Base-by-base conservation (phyloP, 1,140 invertebrate genomes). In the Drosophila sproati region DNA sequence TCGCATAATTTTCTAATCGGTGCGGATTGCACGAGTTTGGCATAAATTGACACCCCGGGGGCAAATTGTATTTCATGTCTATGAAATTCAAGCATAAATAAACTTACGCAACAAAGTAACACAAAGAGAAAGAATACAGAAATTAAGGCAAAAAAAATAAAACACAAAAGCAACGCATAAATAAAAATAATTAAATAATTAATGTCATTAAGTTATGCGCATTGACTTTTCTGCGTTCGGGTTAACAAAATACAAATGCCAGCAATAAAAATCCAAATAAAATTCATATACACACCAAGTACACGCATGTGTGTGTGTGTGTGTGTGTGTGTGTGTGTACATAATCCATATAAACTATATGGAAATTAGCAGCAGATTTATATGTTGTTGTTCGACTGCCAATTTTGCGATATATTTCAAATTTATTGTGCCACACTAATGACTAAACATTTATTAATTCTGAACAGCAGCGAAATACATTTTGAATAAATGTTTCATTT, bases 131-230 rank as follows among this genome's bases (percentile, higher is more conserved):
- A 0, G 1, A 12, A 41, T 28, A 37, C 51, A 48, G 8, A 54
- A 34, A 47, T 12, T 12, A 52, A 34, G 50, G 35, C 4, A 31
- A 60, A 74, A 66, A 29, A 47, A 47, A 34, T 50, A 66, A 47
- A 29, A 73, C 34, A 70, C n/a, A 48, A 70, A 73, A 77, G 20
- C 20, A 48, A 56, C 60, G 85, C 72, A 88, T 89, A 88, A 88
- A 89, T 85, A 81, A 78, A 83, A 88, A 88, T 85, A 89, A 89
- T 88, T 88, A 89, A 88, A 89, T 88, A 88, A 88, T 88, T 89
- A 89, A 88, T 89, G 74, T 64, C 74, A 78, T 88, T 88, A 89
- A 88, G 61, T 76, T 88, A 80, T 80, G 85, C 85, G 60, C 77
- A 67, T 34, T 45, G 35, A 71, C 60, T 64, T 43, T 43, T 51